Percentiles rank a stretch among this genome's conserved stretches.
phyloP scores from a whole-genome alignment of 2,888 invertebrate species.

The Mythimna albipuncta region DNA sequence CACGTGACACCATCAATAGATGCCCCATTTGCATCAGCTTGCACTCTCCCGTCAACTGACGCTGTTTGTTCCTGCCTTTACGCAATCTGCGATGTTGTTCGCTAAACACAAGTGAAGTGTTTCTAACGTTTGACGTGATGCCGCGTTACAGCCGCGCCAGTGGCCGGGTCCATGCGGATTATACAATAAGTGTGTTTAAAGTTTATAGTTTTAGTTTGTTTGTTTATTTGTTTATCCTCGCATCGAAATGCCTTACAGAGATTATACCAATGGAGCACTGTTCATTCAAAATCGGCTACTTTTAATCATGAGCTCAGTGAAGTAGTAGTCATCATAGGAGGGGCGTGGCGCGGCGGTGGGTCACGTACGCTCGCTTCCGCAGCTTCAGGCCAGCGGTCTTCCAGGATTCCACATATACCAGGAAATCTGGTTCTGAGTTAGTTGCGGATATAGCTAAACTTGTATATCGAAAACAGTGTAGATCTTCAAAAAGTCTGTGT shows the following conservation, averaged over 20 bases:
- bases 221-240: too few relatives aligned
- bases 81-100: slow-evolving; percentile 43
- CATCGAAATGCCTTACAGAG: too few relatives aligned
- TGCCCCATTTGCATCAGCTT: neutral
- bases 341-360: too few relatives aligned
- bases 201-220: slow-evolving; percentile 1
- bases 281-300: too few relatives aligned
- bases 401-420: too few relatives aligned
- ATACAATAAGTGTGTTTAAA: neutral
- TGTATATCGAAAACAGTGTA: neutral
- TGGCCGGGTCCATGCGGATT: neutral
- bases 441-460: neutral
- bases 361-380: too few relatives aligned
- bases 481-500: neutral
- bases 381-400: too few relatives aligned
- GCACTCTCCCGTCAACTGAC: slow-evolving; percentile 3
- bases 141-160: slow-evolving; percentile 5
- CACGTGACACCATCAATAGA: neutral
- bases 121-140: slow-evolving; percentile 4
- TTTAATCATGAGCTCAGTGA: too few relatives aligned
- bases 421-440: neutral
- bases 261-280: too few relatives aligned
- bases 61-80: slow-evolving; percentile 39
- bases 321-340: too few relatives aligned
- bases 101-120: slow-evolving; percentile 22